phyloP scores from a whole-genome alignment of 53 echinoderm and acorn worm genomes.

The Luidia sarsii region DNA sequence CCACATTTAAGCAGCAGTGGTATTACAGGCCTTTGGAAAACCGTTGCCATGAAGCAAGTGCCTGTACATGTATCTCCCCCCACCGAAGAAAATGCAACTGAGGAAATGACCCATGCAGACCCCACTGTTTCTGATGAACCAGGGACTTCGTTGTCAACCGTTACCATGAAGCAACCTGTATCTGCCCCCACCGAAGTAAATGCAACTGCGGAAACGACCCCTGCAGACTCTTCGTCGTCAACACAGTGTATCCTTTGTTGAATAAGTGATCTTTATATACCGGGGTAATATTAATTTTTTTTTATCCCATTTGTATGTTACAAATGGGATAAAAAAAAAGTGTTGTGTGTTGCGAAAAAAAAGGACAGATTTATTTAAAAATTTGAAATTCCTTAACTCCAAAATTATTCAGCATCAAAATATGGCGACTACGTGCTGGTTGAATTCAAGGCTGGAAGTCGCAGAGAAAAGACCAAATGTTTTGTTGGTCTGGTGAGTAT shows the following conservation, averaged over 20 bases:
- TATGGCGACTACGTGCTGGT: conserved; percentile 6
- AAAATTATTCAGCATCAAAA: not conserved
- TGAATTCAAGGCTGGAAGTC: not conserved
- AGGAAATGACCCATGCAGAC: too few species aligned
- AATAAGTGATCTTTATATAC: too few species aligned
- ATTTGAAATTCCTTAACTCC: not conserved
- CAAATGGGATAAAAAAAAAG: not conserved
- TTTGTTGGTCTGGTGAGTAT: conserved; percentile 5
- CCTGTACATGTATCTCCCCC: too few species aligned
- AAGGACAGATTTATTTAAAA: too few species aligned
- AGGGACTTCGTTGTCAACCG: too few species aligned
- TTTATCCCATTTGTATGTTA: not conserved
- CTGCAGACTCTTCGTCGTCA: not conserved
- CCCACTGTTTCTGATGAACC: too few species aligned
- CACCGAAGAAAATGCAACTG: too few species aligned
- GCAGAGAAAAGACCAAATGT: conserved; percentile 1
- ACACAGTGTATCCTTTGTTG: not conserved
- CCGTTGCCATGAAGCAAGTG: too few species aligned
- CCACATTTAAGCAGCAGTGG: conserved; percentile 1
- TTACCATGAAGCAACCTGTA: not conserved
- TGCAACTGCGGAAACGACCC: not conserved
- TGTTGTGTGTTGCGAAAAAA: not conserved
- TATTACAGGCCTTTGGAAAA: conserved; percentile 9
- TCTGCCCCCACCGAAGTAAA: not conserved
- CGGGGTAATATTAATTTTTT: too few species aligned